Evolutionary conservation across 2,113 vertebrate species (phyloP).

Genomic region (Cettia cetti): DNA sequence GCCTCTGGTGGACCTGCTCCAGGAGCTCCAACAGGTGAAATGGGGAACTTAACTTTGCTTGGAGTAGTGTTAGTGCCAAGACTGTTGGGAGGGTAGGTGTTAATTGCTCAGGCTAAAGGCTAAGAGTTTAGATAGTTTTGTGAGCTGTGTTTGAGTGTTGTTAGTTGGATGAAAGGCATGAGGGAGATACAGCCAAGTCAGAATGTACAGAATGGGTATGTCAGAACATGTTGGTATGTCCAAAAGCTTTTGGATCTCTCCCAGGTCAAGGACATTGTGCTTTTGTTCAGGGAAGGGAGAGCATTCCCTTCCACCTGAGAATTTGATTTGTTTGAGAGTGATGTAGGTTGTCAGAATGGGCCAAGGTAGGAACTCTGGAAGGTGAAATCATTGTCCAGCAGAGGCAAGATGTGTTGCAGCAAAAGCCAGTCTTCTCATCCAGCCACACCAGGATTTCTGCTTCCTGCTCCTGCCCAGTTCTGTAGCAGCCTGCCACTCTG

Average conservation of each 20-base stretch:
- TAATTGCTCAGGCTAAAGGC: neutral
- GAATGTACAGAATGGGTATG: rapidly evolving
- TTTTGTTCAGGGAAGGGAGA: neutral
- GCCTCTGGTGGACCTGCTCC: neutral
- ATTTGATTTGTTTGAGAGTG: neutral
- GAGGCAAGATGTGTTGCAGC: neutral
- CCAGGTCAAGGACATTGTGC: neutral
- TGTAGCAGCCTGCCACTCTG: neutral
- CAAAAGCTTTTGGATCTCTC: neutral
- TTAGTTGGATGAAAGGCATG: neutral
- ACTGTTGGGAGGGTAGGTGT: neutral
- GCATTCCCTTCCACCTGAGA: neutral
- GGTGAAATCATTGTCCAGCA: neutral
- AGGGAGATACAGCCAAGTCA: neutral
- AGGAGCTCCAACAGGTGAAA: neutral
- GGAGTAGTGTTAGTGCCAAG: neutral
- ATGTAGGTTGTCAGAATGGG: neutral
- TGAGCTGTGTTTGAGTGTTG: neutral
- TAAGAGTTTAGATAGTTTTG: neutral
- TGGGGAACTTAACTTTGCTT: neutral
- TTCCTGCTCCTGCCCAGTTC: neutral
- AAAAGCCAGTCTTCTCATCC: neutral
- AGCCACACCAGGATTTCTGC: neutral
- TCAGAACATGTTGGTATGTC: neutral
- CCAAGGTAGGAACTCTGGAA: neutral